These are phyloP conservation scores for Pollachius pollachius DNA, from an alignment of 2,113 vertebrate species.

Conservation along the genomic window DNA sequence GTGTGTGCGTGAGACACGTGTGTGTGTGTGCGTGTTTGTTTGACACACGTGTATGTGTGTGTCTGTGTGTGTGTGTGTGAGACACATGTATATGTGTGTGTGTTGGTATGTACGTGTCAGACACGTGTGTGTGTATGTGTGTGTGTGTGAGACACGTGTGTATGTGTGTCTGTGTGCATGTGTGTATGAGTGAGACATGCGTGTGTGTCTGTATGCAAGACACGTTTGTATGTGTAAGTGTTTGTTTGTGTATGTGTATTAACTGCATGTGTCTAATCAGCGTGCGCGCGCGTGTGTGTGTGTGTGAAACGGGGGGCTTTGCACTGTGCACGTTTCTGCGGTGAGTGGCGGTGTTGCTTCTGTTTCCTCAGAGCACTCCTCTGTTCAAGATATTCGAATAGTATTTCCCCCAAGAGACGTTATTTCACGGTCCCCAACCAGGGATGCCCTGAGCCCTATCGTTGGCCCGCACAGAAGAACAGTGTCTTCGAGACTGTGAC, in stretches of 20 bases:
- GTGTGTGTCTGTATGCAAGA: not conserved
- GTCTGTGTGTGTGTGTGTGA: not conserved
- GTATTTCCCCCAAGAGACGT: constrained; percentile 52
- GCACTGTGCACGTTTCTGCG: no score
- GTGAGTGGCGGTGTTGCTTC: not conserved
- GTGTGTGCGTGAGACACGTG: constrained; percentile 28
- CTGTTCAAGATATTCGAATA: constrained; percentile 51
- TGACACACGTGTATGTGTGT: not conserved
- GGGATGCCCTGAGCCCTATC: constrained; percentile 42
- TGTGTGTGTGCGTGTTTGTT: constrained; percentile 4
- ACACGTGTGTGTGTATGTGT: constrained; percentile 23
- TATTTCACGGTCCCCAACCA: constrained; percentile 39
- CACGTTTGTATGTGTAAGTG: not conserved
- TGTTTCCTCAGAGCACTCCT: constrained; percentile 49
- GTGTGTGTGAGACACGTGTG: not conserved
- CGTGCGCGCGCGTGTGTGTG: no score
- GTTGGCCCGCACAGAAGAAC: not conserved
- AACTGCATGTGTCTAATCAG: no score
- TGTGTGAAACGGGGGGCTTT: no score
- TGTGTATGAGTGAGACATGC: not conserved
- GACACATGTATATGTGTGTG: not conserved
- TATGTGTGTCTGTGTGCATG: not conserved
- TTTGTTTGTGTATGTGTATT: not conserved
- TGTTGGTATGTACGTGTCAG: not conserved
- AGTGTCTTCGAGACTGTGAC: no score